A percentile compares a stretch with the other conserved stretches of the same genome.
Evolutionary conservation across 2,797 vertebrate species (phyloP).

Genomic region (Dermochelys coriacea): DNA sequence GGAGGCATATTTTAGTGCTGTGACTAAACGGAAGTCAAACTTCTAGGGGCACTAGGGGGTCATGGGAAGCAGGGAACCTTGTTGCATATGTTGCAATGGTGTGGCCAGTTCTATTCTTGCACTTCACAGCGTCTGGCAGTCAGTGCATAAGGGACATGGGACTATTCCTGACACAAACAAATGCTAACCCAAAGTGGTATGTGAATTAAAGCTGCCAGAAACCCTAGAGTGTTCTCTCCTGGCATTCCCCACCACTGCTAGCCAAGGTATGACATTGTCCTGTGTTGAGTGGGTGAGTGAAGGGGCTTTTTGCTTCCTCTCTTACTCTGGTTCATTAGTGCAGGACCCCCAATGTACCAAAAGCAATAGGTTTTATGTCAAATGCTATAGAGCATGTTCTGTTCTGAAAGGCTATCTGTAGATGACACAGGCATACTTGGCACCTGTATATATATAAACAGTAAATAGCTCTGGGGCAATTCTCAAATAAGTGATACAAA

Average conservation of each 20-base stretch:
- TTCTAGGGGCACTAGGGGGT: neutral
- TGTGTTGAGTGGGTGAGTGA: neutral
- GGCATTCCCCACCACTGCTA: neutral
- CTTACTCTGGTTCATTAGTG: neutral
- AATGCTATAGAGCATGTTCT: accelerated
- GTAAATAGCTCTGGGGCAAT: neutral
- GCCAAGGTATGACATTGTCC: neutral
- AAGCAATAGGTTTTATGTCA: neutral
- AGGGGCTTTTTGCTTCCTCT: neutral
- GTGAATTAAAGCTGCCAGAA: neutral
- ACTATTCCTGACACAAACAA: neutral
- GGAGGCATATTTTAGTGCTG: neutral
- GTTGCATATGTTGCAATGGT: accelerated
- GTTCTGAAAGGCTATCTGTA: neutral
- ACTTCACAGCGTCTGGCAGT: neutral
- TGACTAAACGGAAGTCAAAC: neutral
- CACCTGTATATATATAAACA: neutral
- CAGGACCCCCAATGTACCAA: neutral
- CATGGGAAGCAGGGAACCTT: accelerated
- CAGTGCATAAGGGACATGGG: neutral
- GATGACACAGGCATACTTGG: neutral
- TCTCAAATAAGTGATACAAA: neutral
- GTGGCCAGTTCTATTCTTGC: neutral
- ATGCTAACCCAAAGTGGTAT: too few relatives aligned
- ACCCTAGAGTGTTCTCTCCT: too few relatives aligned